phyloP scores from a whole-genome alignment of 2,113 vertebrate species.

The Tursiops truncatus region DNA sequence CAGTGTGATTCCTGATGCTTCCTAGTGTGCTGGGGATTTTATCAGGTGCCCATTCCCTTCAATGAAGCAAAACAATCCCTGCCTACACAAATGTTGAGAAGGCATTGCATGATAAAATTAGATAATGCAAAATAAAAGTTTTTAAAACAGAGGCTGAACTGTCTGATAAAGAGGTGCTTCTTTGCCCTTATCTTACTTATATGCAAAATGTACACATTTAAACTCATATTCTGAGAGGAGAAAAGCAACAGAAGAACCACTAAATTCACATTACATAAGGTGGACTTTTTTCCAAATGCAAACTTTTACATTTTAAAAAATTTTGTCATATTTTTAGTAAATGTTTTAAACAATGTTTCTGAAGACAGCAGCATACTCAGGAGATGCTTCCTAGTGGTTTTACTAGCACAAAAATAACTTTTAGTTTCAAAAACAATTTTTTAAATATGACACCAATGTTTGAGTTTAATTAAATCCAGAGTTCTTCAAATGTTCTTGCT shows the following conservation, averaged over 20 bases:
- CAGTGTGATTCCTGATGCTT: background rate
- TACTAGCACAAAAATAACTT: background rate
- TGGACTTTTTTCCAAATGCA: background rate
- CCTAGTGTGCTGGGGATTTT: background rate
- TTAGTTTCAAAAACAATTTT: background rate
- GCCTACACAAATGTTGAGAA: background rate
- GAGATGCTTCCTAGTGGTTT: background rate
- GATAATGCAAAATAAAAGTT: background rate
- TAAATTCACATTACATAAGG: background rate
- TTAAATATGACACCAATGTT: background rate
- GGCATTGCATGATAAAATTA: background rate
- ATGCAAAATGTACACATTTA: background rate
- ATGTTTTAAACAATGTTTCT: background rate
- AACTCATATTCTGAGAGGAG: background rate
- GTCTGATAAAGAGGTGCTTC: background rate
- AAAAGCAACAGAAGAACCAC: constrained; percentile 12
- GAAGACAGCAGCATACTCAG: background rate
- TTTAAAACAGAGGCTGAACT: background rate
- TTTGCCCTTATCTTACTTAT: background rate
- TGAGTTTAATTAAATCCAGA: background rate
- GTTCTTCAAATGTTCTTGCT: background rate
- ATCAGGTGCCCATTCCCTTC: background rate
- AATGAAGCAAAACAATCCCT: background rate
- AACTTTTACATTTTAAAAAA: background rate
- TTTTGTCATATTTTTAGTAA: background rate